Evolutionary conservation across 2,888 invertebrate species (phyloP).

Genomic region (Elegia similella): DNA sequence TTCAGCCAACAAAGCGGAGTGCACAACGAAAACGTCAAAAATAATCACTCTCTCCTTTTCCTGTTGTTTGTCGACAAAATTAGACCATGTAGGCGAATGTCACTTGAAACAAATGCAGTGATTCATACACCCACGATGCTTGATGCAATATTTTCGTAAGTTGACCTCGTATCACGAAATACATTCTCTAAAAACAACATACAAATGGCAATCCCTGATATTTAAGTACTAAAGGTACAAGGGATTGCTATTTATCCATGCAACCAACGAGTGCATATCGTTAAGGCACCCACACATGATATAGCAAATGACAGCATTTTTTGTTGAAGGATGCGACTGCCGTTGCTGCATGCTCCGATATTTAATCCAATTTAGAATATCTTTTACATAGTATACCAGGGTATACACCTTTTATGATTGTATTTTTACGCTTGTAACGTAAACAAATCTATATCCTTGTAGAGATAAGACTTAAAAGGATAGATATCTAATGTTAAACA

Average conservation of each 20-base stretch:
- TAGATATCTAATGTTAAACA: neutral
- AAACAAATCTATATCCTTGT: neutral
- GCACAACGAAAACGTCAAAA: slow-evolving; percentile 20
- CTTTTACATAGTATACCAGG: too few relatives aligned
- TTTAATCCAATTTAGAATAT: too few relatives aligned
- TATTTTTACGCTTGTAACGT: neutral
- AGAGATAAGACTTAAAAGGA: neutral
- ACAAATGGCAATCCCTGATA: too few relatives aligned
- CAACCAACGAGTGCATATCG: too few relatives aligned
- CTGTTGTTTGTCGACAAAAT: slow-evolving; percentile 20
- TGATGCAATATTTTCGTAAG: slow-evolving; percentile 28
- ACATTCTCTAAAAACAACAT: too few relatives aligned
- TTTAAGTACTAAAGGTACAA: too few relatives aligned
- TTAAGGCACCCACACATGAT: too few relatives aligned
- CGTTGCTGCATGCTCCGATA: too few relatives aligned
- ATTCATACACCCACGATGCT: slow-evolving; percentile 33
- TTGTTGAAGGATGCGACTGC: too few relatives aligned
- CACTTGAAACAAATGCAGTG: slow-evolving; percentile 27
- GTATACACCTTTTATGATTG: too few relatives aligned
- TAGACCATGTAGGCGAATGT: slow-evolving; percentile 27
- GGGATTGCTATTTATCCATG: too few relatives aligned
- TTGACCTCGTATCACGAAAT: slow-evolving; percentile 11
- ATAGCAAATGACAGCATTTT: too few relatives aligned
- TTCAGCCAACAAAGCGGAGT: slow-evolving; percentile 23
- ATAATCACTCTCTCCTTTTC: slow-evolving; percentile 17